These are phyloP conservation scores for Synergus japonicus DNA, from an alignment of 2,888 invertebrate genomes.

Conservation along the genomic window DNA sequence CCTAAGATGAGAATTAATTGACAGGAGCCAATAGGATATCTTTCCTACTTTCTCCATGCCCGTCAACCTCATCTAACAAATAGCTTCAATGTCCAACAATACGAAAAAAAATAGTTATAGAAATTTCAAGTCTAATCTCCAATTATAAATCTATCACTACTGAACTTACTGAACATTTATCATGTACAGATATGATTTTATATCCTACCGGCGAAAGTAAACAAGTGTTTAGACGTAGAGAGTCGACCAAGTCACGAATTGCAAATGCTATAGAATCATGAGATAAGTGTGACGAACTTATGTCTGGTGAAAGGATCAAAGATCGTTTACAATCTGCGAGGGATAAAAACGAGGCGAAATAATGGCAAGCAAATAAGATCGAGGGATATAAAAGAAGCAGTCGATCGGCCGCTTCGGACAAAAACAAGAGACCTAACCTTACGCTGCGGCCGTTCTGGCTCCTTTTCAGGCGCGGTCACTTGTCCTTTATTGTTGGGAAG, in stretches of 20 bases:
- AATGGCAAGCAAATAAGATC: slow-evolving; percentile 17
- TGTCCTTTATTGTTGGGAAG: slow-evolving; percentile 26
- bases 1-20: background rate
- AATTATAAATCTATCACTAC: no score
- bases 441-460: slow-evolving; percentile 16
- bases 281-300: background rate
- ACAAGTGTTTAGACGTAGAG: slow-evolving; percentile 26
- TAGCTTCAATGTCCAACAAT: background rate
- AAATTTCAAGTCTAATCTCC: background rate
- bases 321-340: background rate
- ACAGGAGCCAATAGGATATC: background rate
- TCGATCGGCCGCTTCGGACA: slow-evolving; percentile 2
- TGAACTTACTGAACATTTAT: no score
- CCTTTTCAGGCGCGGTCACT: slow-evolving; percentile 39
- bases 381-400: slow-evolving; percentile 10
- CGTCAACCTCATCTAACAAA: background rate
- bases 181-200: background rate
- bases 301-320: slow-evolving; percentile 11
- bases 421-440: slow-evolving; percentile 41
- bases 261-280: background rate
- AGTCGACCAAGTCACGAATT: slow-evolving; percentile 4
- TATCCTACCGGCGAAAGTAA: slow-evolving; percentile 18
- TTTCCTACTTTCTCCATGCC: background rate
- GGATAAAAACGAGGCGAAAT: background rate
- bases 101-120: background rate